Evolutionary conservation across 2,113 vertebrate species (phyloP).

Genomic region (Agelaius tricolor): DNA sequence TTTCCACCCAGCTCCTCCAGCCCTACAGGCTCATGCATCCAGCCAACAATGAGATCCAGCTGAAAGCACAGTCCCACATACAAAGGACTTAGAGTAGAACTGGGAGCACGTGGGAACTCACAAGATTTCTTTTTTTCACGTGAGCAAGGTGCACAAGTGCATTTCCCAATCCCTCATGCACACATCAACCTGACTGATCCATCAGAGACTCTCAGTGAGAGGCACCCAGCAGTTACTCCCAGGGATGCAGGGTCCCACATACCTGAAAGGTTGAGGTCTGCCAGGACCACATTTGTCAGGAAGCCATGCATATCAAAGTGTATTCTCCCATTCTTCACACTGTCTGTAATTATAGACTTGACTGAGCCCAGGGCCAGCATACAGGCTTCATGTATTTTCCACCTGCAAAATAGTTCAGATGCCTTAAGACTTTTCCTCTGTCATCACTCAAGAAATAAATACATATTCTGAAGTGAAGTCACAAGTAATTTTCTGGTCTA

Average conservation of each 20-base stretch:
- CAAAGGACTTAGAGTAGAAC: not conserved
- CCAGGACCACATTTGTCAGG: slow-evolving; percentile 90
- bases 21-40: not conserved
- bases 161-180: not conserved
- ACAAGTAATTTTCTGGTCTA: not conserved
- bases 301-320: slow-evolving; percentile 98
- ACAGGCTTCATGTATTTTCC: slow-evolving; percentile 97
- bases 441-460: not conserved
- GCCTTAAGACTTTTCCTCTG: not conserved
- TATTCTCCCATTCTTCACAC: slow-evolving; percentile 90
- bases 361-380: slow-evolving; percentile 96
- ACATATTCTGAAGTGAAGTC: not conserved
- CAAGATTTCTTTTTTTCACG: not conserved
- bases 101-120: not conserved
- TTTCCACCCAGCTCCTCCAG: not conserved
- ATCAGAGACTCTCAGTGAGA: not conserved
- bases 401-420: slow-evolving; percentile 77
- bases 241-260: not conserved
- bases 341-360: slow-evolving; percentile 93
- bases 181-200: not conserved
- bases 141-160: not conserved
- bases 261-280: slow-evolving; percentile 94
- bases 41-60: not conserved
- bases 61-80: not conserved
- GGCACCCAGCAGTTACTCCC: not conserved